phyloP scores from a whole-genome alignment of 2,888 invertebrate species.

The Patella pellucida region DNA sequence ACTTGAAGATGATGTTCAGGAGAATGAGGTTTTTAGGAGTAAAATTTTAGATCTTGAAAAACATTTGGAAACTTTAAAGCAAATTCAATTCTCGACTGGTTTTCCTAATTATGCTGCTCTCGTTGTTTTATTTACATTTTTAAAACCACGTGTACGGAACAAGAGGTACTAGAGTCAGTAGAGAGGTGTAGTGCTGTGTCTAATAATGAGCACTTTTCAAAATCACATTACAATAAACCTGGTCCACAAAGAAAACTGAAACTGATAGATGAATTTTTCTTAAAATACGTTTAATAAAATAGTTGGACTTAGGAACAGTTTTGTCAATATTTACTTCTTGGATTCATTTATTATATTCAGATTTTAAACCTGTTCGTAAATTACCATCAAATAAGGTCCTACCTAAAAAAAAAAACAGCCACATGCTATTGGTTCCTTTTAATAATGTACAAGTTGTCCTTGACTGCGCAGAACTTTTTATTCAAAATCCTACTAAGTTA shows the following conservation, averaged over 20 bases:
- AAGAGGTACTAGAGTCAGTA: constrained; percentile 22
- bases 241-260: too few relatives aligned
- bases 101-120: constrained; percentile 23
- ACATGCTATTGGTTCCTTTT: constrained; percentile 14
- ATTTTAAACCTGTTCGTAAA: constrained; percentile 21
- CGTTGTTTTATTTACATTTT: constrained; percentile 6
- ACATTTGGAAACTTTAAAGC: background rate
- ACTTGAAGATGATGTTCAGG: too few relatives aligned
- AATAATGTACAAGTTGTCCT: constrained; percentile 20
- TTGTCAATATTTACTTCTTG: constrained; percentile 17
- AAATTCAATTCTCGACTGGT: constrained; percentile 23
- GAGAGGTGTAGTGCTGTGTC: constrained; percentile 2
- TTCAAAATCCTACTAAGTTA: constrained; percentile 21
- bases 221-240: too few relatives aligned
- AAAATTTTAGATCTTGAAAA: too few relatives aligned
- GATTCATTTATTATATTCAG: constrained; percentile 23
- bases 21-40: too few relatives aligned
- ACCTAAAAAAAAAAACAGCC: constrained; percentile 20
- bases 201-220: too few relatives aligned
- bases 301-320: constrained; percentile 14
- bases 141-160: constrained; percentile 14
- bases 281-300: constrained; percentile 21
- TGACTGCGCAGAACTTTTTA: constrained; percentile 31
- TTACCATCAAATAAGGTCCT: constrained; percentile 17
- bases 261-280: too few relatives aligned